Percentiles rank a stretch among this genome's conserved stretches.
phyloP scores from a whole-genome alignment of 2,888 invertebrate genomes.

The Nesidiocoris tenuis region DNA sequence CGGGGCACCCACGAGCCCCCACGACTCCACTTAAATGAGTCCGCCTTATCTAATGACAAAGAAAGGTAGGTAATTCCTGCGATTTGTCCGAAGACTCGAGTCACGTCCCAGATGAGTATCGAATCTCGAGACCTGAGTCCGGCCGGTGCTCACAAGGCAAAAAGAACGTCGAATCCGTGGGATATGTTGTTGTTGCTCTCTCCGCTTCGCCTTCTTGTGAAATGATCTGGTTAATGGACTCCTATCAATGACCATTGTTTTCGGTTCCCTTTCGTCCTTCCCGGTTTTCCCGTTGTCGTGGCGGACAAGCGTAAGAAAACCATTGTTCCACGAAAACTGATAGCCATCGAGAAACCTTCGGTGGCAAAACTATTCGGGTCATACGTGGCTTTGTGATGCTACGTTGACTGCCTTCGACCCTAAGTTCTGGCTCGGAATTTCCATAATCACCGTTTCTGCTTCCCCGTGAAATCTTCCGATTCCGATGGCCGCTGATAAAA shows the following conservation, averaged over 20 bases:
- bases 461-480: constrained; percentile 5
- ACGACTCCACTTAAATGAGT: constrained; percentile 39
- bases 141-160: not conserved
- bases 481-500: not conserved
- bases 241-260: constrained; percentile 44
- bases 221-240: constrained; percentile 42
- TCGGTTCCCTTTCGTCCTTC: not conserved
- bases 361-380: constrained; percentile 25
- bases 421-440: constrained; percentile 7
- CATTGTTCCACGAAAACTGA: constrained; percentile 3
- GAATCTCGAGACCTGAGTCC: not conserved
- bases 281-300: not conserved
- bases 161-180: constrained; percentile 25
- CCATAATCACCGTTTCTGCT: constrained; percentile 37
- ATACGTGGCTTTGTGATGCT: constrained; percentile 38
- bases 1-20: constrained; percentile 21
- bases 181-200: constrained; percentile 30
- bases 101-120: constrained; percentile 45
- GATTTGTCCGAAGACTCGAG: constrained; percentile 36
- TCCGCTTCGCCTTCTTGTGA: constrained; percentile 25
- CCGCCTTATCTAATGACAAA: constrained; percentile 40
- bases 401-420: constrained; percentile 7
- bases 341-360: constrained; percentile 28
- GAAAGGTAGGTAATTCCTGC: constrained; percentile 29
- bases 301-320: not conserved